phyloP scores from a whole-genome alignment of 2,888 invertebrate genomes.

The Cancer borealis region DNA sequence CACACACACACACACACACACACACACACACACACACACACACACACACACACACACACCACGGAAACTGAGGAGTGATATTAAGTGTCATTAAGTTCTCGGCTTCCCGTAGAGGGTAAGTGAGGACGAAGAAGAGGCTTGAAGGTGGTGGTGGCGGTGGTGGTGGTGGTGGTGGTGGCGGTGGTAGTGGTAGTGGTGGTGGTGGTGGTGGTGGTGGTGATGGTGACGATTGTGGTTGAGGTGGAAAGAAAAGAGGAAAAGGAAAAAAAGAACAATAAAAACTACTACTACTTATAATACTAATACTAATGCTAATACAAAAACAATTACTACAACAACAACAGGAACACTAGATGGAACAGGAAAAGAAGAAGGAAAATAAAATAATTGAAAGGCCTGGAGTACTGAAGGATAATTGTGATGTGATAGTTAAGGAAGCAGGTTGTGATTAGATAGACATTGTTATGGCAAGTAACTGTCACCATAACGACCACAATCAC shows the following conservation, averaged over 20 bases:
- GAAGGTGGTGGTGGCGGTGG: background rate
- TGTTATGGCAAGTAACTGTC: background rate
- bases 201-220: background rate
- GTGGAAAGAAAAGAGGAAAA: background rate
- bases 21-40: background rate
- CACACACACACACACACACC: background rate
- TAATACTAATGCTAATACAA: background rate
- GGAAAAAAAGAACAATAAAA: background rate
- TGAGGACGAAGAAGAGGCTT: background rate
- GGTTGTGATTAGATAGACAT: background rate
- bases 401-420: background rate
- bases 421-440: background rate
- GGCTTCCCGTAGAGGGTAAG: background rate
- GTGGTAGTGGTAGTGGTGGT: background rate
- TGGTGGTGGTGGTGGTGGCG: too few species aligned
- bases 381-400: background rate
- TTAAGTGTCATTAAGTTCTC: conserved; percentile 47
- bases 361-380: background rate
- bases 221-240: background rate
- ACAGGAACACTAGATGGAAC: background rate
- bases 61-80: background rate
- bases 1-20: conserved; percentile 26
- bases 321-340: background rate
- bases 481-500: background rate
- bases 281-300: background rate